Evolutionary conservation across 1,140 invertebrate species (phyloP).

Genomic region (Acromyrmex charruanus): DNA sequence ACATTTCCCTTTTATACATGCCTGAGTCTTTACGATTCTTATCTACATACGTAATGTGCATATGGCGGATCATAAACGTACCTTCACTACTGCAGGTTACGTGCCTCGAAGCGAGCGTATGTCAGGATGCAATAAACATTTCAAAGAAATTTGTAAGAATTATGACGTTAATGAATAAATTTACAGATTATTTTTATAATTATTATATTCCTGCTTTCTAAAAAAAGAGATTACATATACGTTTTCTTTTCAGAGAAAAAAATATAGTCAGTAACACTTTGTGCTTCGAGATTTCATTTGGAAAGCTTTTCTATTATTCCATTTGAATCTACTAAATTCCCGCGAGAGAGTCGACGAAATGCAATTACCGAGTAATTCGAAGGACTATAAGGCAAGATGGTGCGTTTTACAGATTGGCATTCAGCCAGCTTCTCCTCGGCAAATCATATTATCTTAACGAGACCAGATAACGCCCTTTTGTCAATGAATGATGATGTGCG

Average conservation of each 20-base stretch:
- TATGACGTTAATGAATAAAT: not conserved
- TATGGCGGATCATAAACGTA: slow-evolving; percentile 43
- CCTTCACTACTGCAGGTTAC: slow-evolving; percentile 32
- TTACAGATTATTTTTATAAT: not conserved
- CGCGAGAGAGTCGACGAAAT: slow-evolving; percentile 33
- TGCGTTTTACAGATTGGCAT: slow-evolving; percentile 53
- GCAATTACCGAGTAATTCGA: slow-evolving; percentile 55
- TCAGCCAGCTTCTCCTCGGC: slow-evolving; percentile 32
- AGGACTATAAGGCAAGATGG: slow-evolving; percentile 43
- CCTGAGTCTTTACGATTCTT: too few relatives aligned
- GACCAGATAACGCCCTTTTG: slow-evolving; percentile 55
- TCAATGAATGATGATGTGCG: slow-evolving; percentile 30
- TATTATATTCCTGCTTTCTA: not conserved
- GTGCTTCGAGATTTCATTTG: not conserved
- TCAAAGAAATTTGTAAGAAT: not conserved
- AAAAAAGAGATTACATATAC: too few relatives aligned
- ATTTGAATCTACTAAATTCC: slow-evolving; percentile 41
- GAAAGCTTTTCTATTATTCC: slow-evolving; percentile 15
- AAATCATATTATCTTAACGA: slow-evolving; percentile 68
- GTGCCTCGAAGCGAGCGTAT: not conserved
- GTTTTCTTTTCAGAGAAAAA: not conserved
- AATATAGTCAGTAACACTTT: not conserved
- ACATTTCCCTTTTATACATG: not conserved
- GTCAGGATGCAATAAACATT: not conserved
- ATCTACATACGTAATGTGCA: not conserved